Conservation (phyloP, 2,797 vertebrate species). For the Smutsia gigantea region DNA sequence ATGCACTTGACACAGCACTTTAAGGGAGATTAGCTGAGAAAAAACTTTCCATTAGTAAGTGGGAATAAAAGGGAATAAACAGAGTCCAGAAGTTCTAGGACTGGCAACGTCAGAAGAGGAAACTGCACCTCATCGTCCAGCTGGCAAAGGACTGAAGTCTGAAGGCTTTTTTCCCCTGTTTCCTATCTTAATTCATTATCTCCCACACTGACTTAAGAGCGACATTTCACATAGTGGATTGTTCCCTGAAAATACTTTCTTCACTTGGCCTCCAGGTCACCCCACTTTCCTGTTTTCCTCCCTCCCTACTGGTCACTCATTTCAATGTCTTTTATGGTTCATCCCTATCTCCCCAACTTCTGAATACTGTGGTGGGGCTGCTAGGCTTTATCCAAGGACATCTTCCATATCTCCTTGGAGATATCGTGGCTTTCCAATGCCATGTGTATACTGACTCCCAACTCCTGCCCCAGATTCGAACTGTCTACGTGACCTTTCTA, state of each 20-base stretch:
- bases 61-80: not conserved
- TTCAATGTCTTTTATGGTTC: not conserved
- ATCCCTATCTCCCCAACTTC: not conserved
- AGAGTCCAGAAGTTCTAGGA: not conserved
- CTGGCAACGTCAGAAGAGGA: not conserved
- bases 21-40: not conserved
- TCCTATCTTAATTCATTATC: not conserved
- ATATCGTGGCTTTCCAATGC: not conserved
- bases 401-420: not conserved
- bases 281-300: not conserved
- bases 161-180: not conserved
- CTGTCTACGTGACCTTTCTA: not conserved
- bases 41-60: slow-evolving; percentile 45
- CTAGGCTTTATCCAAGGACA: not conserved
- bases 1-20: not conserved
- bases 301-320: not conserved
- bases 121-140: not conserved
- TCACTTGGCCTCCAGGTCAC: not conserved
- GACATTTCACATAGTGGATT: not conserved
- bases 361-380: not conserved
- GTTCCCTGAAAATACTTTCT: not conserved
- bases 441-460: not conserved
- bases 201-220: not conserved
- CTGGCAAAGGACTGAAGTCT: not conserved
- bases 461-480: not conserved